Evolutionary conservation across 2,113 vertebrate genomes (phyloP).

Genomic region (Pampusana beccarii): DNA sequence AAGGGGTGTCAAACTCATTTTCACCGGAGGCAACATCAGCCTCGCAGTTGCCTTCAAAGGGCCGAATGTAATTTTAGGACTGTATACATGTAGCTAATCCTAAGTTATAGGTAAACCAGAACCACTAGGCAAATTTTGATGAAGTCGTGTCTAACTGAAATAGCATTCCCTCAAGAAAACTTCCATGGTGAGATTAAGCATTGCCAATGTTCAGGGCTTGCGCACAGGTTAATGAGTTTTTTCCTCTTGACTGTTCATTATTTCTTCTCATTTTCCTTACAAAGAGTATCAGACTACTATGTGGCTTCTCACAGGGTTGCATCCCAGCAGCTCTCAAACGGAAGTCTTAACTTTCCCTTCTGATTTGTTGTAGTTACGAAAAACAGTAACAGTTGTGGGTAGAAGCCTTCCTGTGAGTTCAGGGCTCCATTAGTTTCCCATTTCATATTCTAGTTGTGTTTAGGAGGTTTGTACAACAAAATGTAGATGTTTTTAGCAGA

Average conservation of each 20-base stretch:
- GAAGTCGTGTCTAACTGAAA: neutral
- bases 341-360: neutral
- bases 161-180: neutral
- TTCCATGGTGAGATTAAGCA: neutral
- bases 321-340: neutral
- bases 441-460: neutral
- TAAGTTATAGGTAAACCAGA: neutral
- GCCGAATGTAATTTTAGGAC: no score
- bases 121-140: neutral
- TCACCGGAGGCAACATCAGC: no score
- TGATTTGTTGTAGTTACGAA: neutral
- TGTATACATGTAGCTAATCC: no score
- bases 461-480: neutral
- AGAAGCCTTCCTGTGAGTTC: neutral
- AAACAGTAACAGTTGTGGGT: neutral
- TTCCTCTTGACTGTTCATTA: neutral
- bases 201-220: neutral
- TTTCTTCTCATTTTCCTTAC: neutral
- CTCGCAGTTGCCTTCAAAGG: no score
- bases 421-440: neutral
- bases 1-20: no score
- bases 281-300: rapidly evolving
- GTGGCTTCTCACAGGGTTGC: neutral
- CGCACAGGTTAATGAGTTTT: neutral
- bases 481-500: neutral